A percentile compares a stretch with the other conserved stretches of the same genome.
Evolutionary conservation across 2,797 vertebrate species (phyloP).

Genomic region (Takifugu rubripes): DNA sequence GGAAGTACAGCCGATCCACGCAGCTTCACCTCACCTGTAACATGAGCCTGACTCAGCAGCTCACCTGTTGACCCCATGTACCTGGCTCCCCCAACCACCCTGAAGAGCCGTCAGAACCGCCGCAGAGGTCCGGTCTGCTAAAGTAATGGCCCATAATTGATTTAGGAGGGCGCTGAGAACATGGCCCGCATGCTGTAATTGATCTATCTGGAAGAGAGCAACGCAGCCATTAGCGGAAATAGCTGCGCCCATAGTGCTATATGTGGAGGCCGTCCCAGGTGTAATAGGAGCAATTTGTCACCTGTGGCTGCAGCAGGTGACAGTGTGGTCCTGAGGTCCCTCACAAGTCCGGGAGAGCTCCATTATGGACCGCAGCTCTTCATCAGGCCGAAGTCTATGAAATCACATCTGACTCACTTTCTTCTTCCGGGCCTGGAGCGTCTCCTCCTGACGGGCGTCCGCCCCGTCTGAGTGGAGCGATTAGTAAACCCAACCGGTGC

Average conservation of each 20-base stretch:
- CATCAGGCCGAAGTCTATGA: conserved; percentile 30
- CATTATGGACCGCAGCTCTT: conserved; percentile 32
- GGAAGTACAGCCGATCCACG: too few species aligned
- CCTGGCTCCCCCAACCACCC: conserved; percentile 4
- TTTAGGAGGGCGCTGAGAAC: conserved; percentile 59
- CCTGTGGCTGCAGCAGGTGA: conserved; percentile 64
- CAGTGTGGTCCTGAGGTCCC: conserved; percentile 7
- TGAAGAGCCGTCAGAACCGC: conserved; percentile 35
- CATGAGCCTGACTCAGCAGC: conserved; percentile 10
- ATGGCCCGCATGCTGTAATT: conserved; percentile 58
- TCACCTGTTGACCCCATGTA: neutral
- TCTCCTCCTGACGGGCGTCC: too few species aligned
- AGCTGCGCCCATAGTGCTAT: conserved; percentile 73
- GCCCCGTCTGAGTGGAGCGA: too few species aligned
- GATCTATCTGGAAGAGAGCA: conserved; percentile 71
- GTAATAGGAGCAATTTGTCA: conserved; percentile 78
- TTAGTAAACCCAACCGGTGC: too few species aligned
- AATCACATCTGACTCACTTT: conserved; percentile 10
- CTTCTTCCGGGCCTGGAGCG: neutral
- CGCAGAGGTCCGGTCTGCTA: conserved; percentile 37
- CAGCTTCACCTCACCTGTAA: neutral
- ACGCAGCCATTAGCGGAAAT: conserved; percentile 72
- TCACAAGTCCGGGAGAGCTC: conserved; percentile 38
- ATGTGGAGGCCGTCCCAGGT: conserved; percentile 66
- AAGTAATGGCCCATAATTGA: conserved; percentile 66